These are phyloP conservation scores for Toxotes jaculatrix DNA, from an alignment of 2,113 vertebrate genomes.

Conservation along the genomic window DNA sequence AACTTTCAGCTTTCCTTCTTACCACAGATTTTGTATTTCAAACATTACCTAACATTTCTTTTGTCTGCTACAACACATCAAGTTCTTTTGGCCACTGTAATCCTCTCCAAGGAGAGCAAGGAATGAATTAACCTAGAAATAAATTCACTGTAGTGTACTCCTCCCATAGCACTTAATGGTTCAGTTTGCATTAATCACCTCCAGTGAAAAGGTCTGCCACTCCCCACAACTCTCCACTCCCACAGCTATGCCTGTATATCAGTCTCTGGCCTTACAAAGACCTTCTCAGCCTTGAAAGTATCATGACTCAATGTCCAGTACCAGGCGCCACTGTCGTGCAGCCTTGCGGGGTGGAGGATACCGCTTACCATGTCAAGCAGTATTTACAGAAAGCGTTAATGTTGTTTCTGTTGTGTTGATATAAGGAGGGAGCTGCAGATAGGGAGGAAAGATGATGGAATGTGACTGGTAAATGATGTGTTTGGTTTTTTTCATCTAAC, in stretches of 20 bases:
- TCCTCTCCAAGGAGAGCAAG: slow-evolving; percentile 66
- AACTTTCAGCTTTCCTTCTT: not conserved
- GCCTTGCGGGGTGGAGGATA: slow-evolving; percentile 39
- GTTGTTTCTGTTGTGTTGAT: slow-evolving; percentile 42
- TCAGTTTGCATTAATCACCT: slow-evolving; percentile 77
- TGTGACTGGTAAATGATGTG: slow-evolving; percentile 17
- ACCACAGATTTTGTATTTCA: not conserved
- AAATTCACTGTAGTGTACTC: slow-evolving; percentile 66
- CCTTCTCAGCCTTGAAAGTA: slow-evolving; percentile 54
- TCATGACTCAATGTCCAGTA: slow-evolving; percentile 72
- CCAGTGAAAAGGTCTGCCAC: slow-evolving; percentile 76
- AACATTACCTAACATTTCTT: slow-evolving; percentile 30
- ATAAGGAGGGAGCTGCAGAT: slow-evolving; percentile 35
- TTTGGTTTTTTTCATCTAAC: slow-evolving; percentile 14
- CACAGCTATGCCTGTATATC: slow-evolving; percentile 72
- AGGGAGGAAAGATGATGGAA: slow-evolving; percentile 40
- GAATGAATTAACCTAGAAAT: slow-evolving; percentile 58
- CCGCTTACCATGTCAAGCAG: slow-evolving; percentile 28
- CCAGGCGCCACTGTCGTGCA: slow-evolving; percentile 71
- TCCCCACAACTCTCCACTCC: slow-evolving; percentile 63
- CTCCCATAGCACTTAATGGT: slow-evolving; percentile 53
- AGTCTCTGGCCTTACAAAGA: slow-evolving; percentile 64
- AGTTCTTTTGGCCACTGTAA: slow-evolving; percentile 56
- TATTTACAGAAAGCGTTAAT: slow-evolving; percentile 60
- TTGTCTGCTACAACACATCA: slow-evolving; percentile 14